Evolutionary conservation across 2,797 vertebrate genomes (phyloP).

Genomic region (Phylloscopus collybita): DNA sequence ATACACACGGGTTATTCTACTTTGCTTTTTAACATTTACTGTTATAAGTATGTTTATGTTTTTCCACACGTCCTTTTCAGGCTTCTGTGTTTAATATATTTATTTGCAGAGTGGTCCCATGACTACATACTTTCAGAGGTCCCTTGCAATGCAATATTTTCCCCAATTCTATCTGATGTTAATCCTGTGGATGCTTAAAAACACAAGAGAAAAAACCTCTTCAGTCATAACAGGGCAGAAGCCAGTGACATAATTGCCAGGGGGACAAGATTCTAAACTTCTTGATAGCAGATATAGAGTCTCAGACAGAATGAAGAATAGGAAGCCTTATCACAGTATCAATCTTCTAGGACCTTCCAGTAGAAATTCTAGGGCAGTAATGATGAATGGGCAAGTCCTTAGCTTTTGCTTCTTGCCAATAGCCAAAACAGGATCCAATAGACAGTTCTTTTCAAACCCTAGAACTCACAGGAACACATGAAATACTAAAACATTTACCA

Average conservation of each 20-base stretch:
- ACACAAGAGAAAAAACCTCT: neutral
- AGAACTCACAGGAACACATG: neutral
- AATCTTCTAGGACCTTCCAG: neutral
- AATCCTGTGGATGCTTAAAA: neutral
- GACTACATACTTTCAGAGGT: neutral
- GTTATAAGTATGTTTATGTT: neutral
- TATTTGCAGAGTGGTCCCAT: neutral
- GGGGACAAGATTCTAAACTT: neutral
- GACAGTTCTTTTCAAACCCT: neutral
- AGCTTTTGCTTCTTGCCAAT: neutral
- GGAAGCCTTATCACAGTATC: neutral
- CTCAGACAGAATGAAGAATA: neutral
- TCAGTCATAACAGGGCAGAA: neutral
- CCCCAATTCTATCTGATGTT: rapidly evolving
- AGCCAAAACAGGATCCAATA: neutral
- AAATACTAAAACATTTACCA: neutral
- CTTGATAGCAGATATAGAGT: neutral
- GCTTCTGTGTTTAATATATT: neutral
- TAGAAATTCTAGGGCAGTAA: neutral
- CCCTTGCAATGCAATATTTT: neutral
- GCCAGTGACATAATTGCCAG: neutral
- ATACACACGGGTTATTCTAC: neutral
- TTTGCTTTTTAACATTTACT: neutral
- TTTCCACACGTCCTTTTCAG: neutral
- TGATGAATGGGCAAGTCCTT: neutral